Evolutionary conservation across 2,113 vertebrate species (phyloP), one percentile per base, ranked within the genome.

Genomic region (Erinaceus europaeus): DNA sequence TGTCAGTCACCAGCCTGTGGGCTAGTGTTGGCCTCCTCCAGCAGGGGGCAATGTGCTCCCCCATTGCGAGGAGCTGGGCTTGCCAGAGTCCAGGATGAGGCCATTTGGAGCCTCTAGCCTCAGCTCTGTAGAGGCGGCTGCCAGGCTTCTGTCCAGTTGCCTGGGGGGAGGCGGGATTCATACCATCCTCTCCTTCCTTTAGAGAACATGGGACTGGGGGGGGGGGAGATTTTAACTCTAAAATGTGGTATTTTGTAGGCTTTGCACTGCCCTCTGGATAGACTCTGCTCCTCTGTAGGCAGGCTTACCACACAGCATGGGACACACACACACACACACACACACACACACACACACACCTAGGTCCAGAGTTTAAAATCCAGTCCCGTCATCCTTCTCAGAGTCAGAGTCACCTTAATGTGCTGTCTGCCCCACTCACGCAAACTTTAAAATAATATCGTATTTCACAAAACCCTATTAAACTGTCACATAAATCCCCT

Each of bases 401-500:
- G 73, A 96, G 90, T 88, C 38, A 61, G 92, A 95, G 72, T 69
- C 94, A 94, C 94, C 87, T 94, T 96, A 94, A 96, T 92, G 93
- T 92, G 94, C 95, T 95, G 94, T 90, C 96, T 95, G 92, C 95
- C 93, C 94, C 92, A 90, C 88, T 96, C 93, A 94, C 94, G 93
- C 81, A 93, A 95, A 95, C 94, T 95, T 95, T 95, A 93, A 94
- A 95, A 95, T 96, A 96, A 96, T 96, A 96, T 89, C 75, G 0
- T 94, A 64, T 96, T 96, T 97, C 96, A 96, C 86, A 91, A 95
- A 97, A 95, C 89, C 92, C 95, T 92, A 96, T 97, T 97, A 96
- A 96, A 96, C 95, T 96, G 96, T 96, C 96, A 96, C 94, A 96
- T 96, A 96, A 96, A 97, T 97, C 96, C 96, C 94, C 89, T 87